Base-by-base conservation (phyloP, 1,140 invertebrate species). In the Listronotus bonariensis region DNA sequence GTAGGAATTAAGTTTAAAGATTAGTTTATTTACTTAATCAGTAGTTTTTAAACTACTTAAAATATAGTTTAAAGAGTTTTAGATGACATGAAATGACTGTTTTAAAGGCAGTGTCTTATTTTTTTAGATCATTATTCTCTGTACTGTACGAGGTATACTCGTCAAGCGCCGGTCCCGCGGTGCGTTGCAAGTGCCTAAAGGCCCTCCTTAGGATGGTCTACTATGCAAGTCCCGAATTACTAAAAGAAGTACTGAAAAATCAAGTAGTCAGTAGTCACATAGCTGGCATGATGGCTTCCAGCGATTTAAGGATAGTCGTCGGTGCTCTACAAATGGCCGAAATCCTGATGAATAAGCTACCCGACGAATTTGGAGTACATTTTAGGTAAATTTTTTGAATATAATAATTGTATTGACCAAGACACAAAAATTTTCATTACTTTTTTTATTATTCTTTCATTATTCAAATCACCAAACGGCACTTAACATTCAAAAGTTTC, bases 261-360 rank as follows among this genome's bases (percentile, higher is more conserved):
- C 94, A 97, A 84, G 85, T 95, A 62, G 94, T 98, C 15, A 96
- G 95, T 17, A 97, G 95, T 71, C 95, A 98, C 77, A 95, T 98
- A 74, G 96, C 96, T 36, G 94, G 95, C 41, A 98, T 98, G 96
- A 87, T 99, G 85, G 95, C 95, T 0, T 97, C 96, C 0, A 91
- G 90, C 73, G 96, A 98, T 83, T 82, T 97, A 45, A 88, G 95
- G 74, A 97, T 98, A 72, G 95, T 98, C 18, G 96, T 98, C 48
- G 94, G 94, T 55, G 95, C 95, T n/a, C 80, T 98, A 41, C 96
- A 99, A 82, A 93, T 99, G 87, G 93, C 94, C 14, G 92, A 96
- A 78, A 95, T 98, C 69, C 80, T 99, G 14, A 97, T 99, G 93
- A 90, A 95, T 77, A 95, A 97, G 74, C 79, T 98, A 63, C 94